These are phyloP conservation scores for Pelobates cultripes DNA, from an alignment of 2,797 vertebrate species.

Conservation along the genomic window DNA sequence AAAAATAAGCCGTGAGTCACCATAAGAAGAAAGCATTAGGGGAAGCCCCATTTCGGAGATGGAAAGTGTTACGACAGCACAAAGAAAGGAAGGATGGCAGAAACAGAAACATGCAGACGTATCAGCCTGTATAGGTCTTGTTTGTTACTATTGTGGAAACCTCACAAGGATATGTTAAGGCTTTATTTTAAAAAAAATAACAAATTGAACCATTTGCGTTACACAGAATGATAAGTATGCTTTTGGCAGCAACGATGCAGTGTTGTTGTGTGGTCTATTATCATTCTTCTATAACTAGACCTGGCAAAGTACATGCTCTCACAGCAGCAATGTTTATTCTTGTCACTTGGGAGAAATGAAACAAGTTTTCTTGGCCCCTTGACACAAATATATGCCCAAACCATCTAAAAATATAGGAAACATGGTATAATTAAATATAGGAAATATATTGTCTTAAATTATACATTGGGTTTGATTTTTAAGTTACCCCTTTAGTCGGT, in stretches of 20 bases:
- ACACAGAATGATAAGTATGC: conserved; percentile 15
- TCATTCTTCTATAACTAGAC: neutral
- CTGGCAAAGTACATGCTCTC: neutral
- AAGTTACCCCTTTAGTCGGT: too few relatives aligned
- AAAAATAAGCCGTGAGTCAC: conserved; percentile 6
- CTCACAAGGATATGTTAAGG: conserved; percentile 32
- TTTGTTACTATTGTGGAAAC: conserved; percentile 52
- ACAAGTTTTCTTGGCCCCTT: too few relatives aligned
- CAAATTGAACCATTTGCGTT: conserved; percentile 31
- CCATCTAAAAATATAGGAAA: too few relatives aligned
- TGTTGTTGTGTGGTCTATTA: neutral
- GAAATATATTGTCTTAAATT: too few relatives aligned
- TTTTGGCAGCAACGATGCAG: conserved; percentile 8
- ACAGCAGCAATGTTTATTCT: neutral
- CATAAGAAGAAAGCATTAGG: conserved; percentile 31
- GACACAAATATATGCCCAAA: too few relatives aligned
- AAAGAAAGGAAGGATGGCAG: conserved; percentile 54
- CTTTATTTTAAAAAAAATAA: conserved; percentile 35
- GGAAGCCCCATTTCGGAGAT: conserved; percentile 33
- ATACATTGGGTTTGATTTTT: too few relatives aligned
- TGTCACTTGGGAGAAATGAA: neutral
- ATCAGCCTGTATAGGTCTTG: conserved; percentile 33
- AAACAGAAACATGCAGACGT: conserved; percentile 7
- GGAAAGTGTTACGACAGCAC: conserved; percentile 51
- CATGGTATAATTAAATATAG: too few relatives aligned